Evolutionary conservation across 1,140 invertebrate genomes (phyloP).

Genomic region (Neodiprion virginianus): DNA sequence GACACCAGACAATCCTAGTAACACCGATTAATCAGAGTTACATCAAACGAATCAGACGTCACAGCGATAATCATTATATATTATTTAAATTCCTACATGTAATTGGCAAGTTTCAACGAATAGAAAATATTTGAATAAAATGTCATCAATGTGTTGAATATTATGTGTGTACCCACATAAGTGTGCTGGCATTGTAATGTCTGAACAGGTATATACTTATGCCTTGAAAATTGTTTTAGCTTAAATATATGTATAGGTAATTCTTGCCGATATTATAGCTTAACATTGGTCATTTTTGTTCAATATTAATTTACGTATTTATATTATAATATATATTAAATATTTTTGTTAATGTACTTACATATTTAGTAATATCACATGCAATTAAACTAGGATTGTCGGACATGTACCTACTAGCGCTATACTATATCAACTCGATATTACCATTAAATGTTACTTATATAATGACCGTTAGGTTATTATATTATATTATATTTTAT

Average conservation of each 20-base stretch:
- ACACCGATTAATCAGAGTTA: constrained; percentile 25
- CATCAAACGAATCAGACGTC: constrained; percentile 19
- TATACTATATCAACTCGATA: constrained; percentile 24
- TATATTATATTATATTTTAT: background rate
- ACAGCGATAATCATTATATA: background rate
- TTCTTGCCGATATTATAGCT: constrained; percentile 11
- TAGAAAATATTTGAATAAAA: constrained; percentile 20
- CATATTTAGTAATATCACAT: constrained; percentile 50
- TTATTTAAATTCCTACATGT: constrained; percentile 20
- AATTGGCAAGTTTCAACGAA: constrained; percentile 17
- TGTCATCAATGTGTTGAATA: background rate
- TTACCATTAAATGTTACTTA: constrained; percentile 13
- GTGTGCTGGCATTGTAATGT: too few species aligned
- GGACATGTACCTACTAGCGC: constrained; percentile 48
- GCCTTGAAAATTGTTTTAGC: constrained; percentile 23
- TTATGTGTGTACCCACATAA: background rate
- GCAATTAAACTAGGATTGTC: constrained; percentile 59
- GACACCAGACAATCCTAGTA: constrained; percentile 1
- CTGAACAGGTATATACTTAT: constrained; percentile 12
- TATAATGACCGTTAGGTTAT: constrained; percentile 5
- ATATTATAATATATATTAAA: constrained; percentile 35
- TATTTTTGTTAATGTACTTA: constrained; percentile 6
- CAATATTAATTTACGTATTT: constrained; percentile 26
- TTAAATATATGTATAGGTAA: background rate
- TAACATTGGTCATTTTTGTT: constrained; percentile 29